phyloP scores from a whole-genome alignment of 30 jellyfish, hydroid and myxozoan genomes.

The Aurelia sp. region DNA sequence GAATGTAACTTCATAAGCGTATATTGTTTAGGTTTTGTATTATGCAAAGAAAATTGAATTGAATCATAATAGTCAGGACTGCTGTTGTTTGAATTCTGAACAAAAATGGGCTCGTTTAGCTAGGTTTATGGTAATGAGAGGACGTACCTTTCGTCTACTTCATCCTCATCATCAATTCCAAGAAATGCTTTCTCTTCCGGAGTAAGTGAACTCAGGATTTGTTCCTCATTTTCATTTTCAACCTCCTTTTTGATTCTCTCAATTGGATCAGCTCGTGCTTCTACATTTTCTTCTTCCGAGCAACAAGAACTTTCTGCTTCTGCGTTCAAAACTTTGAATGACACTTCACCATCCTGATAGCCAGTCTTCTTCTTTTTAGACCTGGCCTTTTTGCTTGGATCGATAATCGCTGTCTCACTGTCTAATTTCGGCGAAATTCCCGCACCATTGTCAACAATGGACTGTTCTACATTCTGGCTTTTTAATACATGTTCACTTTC shows the following conservation, averaged over 20 bases:
- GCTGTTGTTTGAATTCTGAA: too few relatives aligned
- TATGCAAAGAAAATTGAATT: too few relatives aligned
- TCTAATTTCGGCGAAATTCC: too few relatives aligned
- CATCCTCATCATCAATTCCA: slow-evolving; percentile 18
- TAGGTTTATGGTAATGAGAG: too few relatives aligned
- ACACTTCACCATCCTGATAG: background rate
- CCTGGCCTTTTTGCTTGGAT: background rate
- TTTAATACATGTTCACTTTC: too few relatives aligned
- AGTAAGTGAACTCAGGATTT: slow-evolving; percentile 40
- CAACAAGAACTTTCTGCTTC: slow-evolving; percentile 4
- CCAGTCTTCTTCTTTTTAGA: background rate
- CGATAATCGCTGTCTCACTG: background rate
- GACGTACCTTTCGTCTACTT: too few relatives aligned
- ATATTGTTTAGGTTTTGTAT: too few relatives aligned
- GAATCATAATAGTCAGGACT: too few relatives aligned
- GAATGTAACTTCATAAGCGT: too few relatives aligned
- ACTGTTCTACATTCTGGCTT: too few relatives aligned
- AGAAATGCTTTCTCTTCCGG: slow-evolving; percentile 70
- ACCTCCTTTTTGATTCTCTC: slow-evolving; percentile 2
- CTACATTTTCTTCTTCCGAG: slow-evolving; percentile 17
- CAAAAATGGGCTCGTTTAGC: too few relatives aligned
- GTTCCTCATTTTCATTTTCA: slow-evolving; percentile 30
- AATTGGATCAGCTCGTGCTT: background rate
- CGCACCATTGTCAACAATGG: too few relatives aligned
- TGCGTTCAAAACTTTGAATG: background rate